A percentile compares a stretch with the other conserved stretches of the same genome.
These are phyloP conservation scores for Sitodiplosis mosellana DNA, from an alignment of 1,140 invertebrate species.

Conservation along the genomic window DNA sequence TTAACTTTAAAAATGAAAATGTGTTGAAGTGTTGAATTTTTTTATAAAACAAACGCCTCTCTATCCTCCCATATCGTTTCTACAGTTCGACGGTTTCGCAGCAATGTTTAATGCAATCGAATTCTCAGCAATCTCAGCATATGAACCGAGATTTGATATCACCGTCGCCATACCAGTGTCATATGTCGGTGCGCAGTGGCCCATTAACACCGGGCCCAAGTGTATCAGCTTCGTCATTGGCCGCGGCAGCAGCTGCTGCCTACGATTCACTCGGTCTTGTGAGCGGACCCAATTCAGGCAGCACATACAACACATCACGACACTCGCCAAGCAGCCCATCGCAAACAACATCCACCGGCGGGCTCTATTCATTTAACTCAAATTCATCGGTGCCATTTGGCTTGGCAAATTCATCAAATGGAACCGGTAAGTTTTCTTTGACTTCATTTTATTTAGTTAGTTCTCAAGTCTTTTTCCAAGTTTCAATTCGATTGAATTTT, in stretches of 20 bases:
- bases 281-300: background rate
- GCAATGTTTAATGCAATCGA: background rate
- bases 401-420: too few species aligned
- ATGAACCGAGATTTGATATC: slow-evolving; percentile 20
- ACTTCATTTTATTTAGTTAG: too few species aligned
- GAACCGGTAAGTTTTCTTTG: too few species aligned
- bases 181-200: slow-evolving; percentile 16
- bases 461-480: too few species aligned
- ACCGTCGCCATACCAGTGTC: slow-evolving; percentile 20
- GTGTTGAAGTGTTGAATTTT: too few species aligned
- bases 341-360: background rate
- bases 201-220: slow-evolving; percentile 7
- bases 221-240: background rate
- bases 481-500: too few species aligned
- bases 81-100: slow-evolving; percentile 3
- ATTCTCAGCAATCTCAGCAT: background rate
- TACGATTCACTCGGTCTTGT: background rate
- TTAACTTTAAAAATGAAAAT: too few species aligned
- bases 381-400: too few species aligned
- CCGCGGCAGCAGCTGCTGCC: background rate
- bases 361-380: too few species aligned
- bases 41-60: too few species aligned
- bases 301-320: background rate
- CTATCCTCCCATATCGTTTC: too few species aligned
- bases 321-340: background rate